Evolutionary conservation across 2,113 vertebrate species (phyloP), one percentile per base, ranked within the genome.

Genomic region (Amphiprion ocellaris): DNA sequence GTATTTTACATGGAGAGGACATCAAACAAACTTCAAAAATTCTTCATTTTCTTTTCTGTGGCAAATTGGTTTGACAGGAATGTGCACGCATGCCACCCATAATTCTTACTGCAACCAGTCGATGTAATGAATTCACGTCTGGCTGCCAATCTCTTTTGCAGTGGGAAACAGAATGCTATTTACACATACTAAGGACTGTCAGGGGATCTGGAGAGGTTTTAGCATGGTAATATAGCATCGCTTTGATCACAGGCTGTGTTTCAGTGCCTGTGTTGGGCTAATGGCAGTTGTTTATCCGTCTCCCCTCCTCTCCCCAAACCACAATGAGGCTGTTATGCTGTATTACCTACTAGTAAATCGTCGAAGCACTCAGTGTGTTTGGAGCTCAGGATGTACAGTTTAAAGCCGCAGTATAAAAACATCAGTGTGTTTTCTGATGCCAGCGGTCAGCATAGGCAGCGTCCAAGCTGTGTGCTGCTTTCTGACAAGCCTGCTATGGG

Each of bases 401-500:
- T 71, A 75, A 72, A 74, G 64, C 70, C 19, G n/a, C 14, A 15
- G 16, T 26, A 37, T 46, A 28, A 64, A 81, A 37, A 46, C 44
- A 49, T 37, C 5, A 4, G n/a, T 28, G n/a, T 49, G 2, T 58
- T 60, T 68, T n/a, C 24, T 7, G 6, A 60, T 33, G 14, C n/a
- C 17, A 49, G 66, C 1, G 24, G 82, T 75, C 72, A 87, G 41
- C 77, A 70, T n/a, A 21, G 49, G 37, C 44, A 24, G 54, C 24
- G 4, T 39, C 68, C 24, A 9, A 69, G 65, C 58, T 21, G 37
- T 15, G 59, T 12, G 33, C 41, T 39, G 14, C 55, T 78, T 58
- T 62, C 39, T 54, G 80, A 82, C 77, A 52, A 53, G 70, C 41
- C 21, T 26, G 58, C 75, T 67, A 15, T 24, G n/a, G 63, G 77